Evolutionary conservation across 2,113 vertebrate genomes (phyloP).

Genomic region (Paramisgurnus dabryanus): DNA sequence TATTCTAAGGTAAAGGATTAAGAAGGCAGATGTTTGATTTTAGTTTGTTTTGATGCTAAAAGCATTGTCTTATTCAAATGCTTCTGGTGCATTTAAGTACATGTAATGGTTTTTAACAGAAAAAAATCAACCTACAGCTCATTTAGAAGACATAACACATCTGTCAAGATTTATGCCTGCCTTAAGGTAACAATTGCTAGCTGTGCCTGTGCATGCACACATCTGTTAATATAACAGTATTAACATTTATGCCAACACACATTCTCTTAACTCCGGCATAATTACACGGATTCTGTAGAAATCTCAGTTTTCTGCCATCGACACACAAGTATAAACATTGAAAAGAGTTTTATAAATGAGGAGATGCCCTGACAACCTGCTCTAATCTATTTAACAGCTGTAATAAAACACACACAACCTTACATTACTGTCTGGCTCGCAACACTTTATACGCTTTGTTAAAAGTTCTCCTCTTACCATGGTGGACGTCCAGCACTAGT

Average conservation of each 20-base stretch:
- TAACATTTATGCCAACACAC: neutral
- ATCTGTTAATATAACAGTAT: slow-evolving; percentile 17
- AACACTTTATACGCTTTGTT: slow-evolving; percentile 26
- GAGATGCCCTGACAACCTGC: slow-evolving; percentile 23
- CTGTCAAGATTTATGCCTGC: neutral
- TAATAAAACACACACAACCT: slow-evolving; percentile 17
- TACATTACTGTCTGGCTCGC: slow-evolving; percentile 16
- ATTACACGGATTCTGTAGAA: slow-evolving; percentile 30
- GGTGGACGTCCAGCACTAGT: slow-evolving; percentile 74
- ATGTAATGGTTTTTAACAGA: neutral
- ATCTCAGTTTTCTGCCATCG: slow-evolving; percentile 14
- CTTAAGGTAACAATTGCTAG: slow-evolving; percentile 15
- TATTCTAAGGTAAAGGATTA: neutral
- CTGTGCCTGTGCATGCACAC: neutral
- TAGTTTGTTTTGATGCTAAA: neutral
- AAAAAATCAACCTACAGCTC: neutral
- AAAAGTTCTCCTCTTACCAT: slow-evolving; percentile 72
- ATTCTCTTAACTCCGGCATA: neutral
- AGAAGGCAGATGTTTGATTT: neutral
- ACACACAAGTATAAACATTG: slow-evolving; percentile 23
- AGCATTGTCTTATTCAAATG: neutral
- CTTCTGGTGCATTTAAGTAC: neutral
- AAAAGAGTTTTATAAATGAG: neutral
- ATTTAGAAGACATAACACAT: neutral
- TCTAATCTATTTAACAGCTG: slow-evolving; percentile 47